Evolutionary conservation across 1,140 invertebrate genomes (phyloP), one percentile per base, ranked within the genome.

Genomic region (Bombyx mandarina): DNA sequence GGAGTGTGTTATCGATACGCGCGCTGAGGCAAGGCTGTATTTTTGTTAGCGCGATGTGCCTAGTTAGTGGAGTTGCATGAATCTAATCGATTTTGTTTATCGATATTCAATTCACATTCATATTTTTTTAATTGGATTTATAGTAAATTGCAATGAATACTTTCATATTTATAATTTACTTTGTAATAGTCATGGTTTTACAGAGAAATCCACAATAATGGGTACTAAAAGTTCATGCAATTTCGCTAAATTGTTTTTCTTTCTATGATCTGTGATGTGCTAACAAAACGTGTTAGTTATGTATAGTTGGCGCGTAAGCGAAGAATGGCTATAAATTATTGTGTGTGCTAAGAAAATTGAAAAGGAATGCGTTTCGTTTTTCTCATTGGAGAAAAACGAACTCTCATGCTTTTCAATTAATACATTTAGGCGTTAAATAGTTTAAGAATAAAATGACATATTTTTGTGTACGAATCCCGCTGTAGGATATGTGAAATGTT

Each of bases 181-280:
- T 18, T 18, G 12, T 18, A 18, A 18, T 18, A 18, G 12, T 18
- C 12, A 18, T 18, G 12, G 26, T 35, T 3, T 2, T 35, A 1
- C 26, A 35, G 26, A 35, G 26, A 35, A 3, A 35, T 35, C 2
- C 2, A 35, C 4, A 5, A 35, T 7, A 47, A 42, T 56, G 35
- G 53, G 1, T 26, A 45, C 6, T 44, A 45, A 55, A 52, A 60
- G 54, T 71, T 63, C 62, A 68, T 65, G 68, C 67, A 70, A 67
- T 75, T 62, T 63, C 67, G 57, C 68, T 67, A 66, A 69, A 48
- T 48, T 48, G 65, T 71, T 70, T 71, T 61, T 35, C 26, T 35
- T 69, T 69, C 66, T 75, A 22, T 79, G 78, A 83, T 78, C 82
- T 83, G 82, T 82, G 82, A 83, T 83, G 75, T 77, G 77, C 77